These are phyloP conservation scores for Ariopsis seemanni DNA, from an alignment of 2,113 vertebrate species.

Conservation along the genomic window DNA sequence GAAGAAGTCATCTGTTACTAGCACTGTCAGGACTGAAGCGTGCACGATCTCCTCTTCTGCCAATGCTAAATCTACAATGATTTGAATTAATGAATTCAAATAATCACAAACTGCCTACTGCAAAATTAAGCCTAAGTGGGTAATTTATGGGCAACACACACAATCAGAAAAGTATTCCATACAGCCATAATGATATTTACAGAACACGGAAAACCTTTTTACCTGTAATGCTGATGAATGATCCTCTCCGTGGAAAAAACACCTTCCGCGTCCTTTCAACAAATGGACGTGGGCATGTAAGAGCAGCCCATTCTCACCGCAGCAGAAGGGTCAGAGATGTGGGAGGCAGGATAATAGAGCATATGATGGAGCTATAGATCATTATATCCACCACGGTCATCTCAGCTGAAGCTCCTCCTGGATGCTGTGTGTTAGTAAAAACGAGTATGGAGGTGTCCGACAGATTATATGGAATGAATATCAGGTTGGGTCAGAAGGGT, in stretches of 20 bases:
- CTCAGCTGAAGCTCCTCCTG: slow-evolving; percentile 27
- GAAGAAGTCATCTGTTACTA: slow-evolving; percentile 8
- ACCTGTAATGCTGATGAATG: slow-evolving; percentile 31
- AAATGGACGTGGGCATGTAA: slow-evolving; percentile 22
- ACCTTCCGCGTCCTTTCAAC: slow-evolving; percentile 15
- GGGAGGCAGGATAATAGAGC: slow-evolving; percentile 33
- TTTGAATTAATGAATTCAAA: slow-evolving; percentile 7
- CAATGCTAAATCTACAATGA: slow-evolving; percentile 10
- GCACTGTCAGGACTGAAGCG: slow-evolving; percentile 3
- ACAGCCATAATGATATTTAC: slow-evolving; percentile 23
- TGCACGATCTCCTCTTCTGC: not conserved
- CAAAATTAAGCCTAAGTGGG: slow-evolving; percentile 9
- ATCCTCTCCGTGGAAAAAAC: slow-evolving; percentile 7
- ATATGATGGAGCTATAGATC: slow-evolving; percentile 42
- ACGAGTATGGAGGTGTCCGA: not conserved
- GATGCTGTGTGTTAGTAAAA: slow-evolving; percentile 19
- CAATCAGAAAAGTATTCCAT: slow-evolving; percentile 13
- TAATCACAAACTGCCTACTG: slow-evolving; percentile 7
- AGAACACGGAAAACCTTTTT: slow-evolving; percentile 28
- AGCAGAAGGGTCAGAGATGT: slow-evolving; percentile 18
- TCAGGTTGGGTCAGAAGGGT: slow-evolving; percentile 25
- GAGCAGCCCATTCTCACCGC: not conserved
- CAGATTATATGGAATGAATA: slow-evolving; percentile 26
- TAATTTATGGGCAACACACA: not conserved
- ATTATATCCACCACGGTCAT: slow-evolving; percentile 29